A percentile compares a stretch with the other conserved stretches of the same genome.
These are phyloP conservation scores for Polyodon spathula DNA, from an alignment of 2,113 vertebrate genomes.

Conservation along the genomic window DNA sequence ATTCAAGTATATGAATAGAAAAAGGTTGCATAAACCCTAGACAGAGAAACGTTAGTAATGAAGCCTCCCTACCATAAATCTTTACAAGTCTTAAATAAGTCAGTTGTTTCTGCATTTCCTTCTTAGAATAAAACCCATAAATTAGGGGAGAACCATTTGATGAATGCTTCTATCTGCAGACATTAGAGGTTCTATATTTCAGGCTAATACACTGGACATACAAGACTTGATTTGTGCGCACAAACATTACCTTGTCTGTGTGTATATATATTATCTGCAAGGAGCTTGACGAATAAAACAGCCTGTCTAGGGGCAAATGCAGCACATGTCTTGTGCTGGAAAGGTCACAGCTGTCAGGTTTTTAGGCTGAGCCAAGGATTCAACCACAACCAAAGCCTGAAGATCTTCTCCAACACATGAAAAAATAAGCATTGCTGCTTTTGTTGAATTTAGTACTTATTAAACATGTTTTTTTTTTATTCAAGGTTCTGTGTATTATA, in stretches of 20 bases:
- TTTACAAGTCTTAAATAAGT: slow-evolving; percentile 7
- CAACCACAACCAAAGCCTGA: slow-evolving; percentile 20
- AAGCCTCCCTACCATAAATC: slow-evolving; percentile 3
- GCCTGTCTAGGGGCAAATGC: slow-evolving; percentile 37
- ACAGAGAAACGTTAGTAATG: neutral
- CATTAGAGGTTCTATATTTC: slow-evolving; percentile 65
- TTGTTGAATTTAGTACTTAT: too few relatives aligned
- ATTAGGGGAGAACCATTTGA: slow-evolving; percentile 4
- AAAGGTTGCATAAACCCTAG: neutral
- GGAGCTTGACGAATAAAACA: slow-evolving; percentile 49
- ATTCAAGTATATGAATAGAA: too few relatives aligned
- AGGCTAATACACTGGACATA: slow-evolving; percentile 41
- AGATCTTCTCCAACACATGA: slow-evolving; percentile 13
- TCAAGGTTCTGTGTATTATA: too few relatives aligned
- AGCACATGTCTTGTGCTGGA: slow-evolving; percentile 33
- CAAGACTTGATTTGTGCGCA: slow-evolving; percentile 34
- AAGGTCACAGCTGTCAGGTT: slow-evolving; percentile 58
- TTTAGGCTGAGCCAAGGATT: slow-evolving; percentile 21
- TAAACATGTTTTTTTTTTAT: too few relatives aligned
- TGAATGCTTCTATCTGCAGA: slow-evolving; percentile 49
- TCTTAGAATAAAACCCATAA: slow-evolving; percentile 6
- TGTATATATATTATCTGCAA: neutral
- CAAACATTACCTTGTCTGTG: slow-evolving; percentile 24
- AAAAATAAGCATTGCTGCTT: neutral
- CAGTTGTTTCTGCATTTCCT: slow-evolving; percentile 5